A percentile compares a stretch with the other conserved stretches of the same genome.
phyloP scores from a whole-genome alignment of 2,797 vertebrate genomes.

The Poecilia velifera region DNA sequence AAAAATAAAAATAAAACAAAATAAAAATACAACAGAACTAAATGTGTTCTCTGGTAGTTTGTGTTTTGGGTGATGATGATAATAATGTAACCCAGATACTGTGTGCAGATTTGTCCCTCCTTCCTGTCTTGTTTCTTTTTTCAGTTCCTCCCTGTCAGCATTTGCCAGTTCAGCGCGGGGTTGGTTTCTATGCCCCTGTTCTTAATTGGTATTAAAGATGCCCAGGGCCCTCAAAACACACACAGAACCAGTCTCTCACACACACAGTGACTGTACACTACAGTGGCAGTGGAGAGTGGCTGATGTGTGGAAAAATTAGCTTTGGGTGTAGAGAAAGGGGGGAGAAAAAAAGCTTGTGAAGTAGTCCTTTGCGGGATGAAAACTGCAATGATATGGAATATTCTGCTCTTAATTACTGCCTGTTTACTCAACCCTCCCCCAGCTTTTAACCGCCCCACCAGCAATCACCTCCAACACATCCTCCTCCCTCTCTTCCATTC shows the following conservation, averaged over 20 bases:
- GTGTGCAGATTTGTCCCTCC: constrained; percentile 42
- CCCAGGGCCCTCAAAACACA: constrained; percentile 64
- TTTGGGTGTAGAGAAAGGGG: constrained; percentile 43
- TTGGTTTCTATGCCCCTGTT: constrained; percentile 66
- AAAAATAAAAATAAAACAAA: neutral
- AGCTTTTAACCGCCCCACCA: constrained; percentile 51
- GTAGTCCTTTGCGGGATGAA: constrained; percentile 69
- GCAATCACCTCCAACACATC: constrained; percentile 23
- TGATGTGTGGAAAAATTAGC: constrained; percentile 69
- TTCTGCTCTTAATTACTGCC: constrained; percentile 81
- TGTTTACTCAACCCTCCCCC: constrained; percentile 77
- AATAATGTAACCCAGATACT: constrained; percentile 46
- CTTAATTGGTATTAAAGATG: constrained; percentile 82
- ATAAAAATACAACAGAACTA: neutral
- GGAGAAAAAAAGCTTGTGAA: constrained; percentile 65
- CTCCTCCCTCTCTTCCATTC: constrained; percentile 33
- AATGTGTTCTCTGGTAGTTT: constrained; percentile 15
- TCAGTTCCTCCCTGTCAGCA: constrained; percentile 63
- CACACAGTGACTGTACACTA: constrained; percentile 50
- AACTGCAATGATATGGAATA: constrained; percentile 81
- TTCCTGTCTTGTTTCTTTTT: constrained; percentile 44
- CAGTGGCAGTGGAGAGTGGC: constrained; percentile 63
- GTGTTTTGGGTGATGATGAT: constrained; percentile 25
- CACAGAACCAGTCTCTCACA: constrained; percentile 36
- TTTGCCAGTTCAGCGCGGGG: constrained; percentile 50